Evolutionary conservation across 2,113 vertebrate genomes (phyloP).

Genomic region (Gymnocephalus cernua): DNA sequence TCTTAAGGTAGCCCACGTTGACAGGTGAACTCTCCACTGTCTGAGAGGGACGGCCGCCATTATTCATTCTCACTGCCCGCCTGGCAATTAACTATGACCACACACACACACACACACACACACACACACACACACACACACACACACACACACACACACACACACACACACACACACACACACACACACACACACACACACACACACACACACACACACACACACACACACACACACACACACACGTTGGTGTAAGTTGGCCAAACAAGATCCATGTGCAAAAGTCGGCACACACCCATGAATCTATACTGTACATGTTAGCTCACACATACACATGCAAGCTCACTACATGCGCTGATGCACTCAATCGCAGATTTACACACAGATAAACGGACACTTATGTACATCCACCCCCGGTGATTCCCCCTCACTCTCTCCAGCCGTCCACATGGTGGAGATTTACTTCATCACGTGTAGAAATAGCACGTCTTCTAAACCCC

Average conservation of each 20-base stretch:
- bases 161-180: constrained; percentile 71
- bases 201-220: constrained; percentile 65
- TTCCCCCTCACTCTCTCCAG: background rate
- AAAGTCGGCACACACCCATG: constrained; percentile 34
- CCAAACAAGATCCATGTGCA: constrained; percentile 49
- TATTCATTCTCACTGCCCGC: constrained; percentile 64
- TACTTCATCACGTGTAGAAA: constrained; percentile 54
- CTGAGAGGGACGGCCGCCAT: constrained; percentile 64
- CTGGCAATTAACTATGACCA: constrained; percentile 62
- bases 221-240: constrained; percentile 70
- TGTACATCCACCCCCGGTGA: background rate
- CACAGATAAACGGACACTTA: constrained; percentile 27
- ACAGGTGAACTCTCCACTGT: constrained; percentile 81
- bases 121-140: constrained; percentile 59
- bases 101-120: constrained; percentile 48
- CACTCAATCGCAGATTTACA: constrained; percentile 23
- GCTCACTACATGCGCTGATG: background rate
- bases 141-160: constrained; percentile 64
- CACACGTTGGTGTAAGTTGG: constrained; percentile 49
- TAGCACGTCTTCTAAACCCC: constrained; percentile 10
- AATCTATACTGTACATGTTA: background rate
- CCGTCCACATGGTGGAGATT: constrained; percentile 46
- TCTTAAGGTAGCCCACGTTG: constrained; percentile 79
- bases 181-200: constrained; percentile 67
- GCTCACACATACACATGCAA: constrained; percentile 30